phyloP scores from a whole-genome alignment of 1,140 invertebrate genomes.

The Zelostemma sp. region DNA sequence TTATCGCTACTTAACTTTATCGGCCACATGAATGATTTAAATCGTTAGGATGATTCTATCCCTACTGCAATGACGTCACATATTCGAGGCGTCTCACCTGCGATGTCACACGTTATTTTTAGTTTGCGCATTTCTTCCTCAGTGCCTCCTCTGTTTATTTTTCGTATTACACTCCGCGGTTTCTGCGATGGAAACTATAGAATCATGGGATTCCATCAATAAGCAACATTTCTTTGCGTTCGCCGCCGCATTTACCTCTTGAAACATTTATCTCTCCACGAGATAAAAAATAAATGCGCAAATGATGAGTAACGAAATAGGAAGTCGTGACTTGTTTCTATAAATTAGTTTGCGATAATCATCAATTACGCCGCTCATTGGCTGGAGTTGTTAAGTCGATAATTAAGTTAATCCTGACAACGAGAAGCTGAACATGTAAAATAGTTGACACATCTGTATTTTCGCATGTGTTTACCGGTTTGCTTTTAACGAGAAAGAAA shows the following conservation, averaged over 20 bases:
- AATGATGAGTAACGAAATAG: not conserved
- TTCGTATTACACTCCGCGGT: not conserved
- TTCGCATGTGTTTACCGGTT: not conserved
- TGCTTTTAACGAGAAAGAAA: not conserved
- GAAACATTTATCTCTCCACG: not conserved
- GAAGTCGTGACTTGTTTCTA: not conserved
- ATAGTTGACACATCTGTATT: not conserved
- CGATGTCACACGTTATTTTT: constrained; percentile 14
- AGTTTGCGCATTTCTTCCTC: constrained; percentile 4
- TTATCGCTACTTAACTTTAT: not conserved
- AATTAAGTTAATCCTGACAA: not conserved
- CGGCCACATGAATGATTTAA: not conserved
- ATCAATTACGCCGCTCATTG: not conserved
- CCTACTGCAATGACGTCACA: constrained; percentile 12
- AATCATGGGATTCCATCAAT: not conserved
- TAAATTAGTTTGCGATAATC: not conserved
- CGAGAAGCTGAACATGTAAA: not conserved
- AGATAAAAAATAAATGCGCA: not conserved
- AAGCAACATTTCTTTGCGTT: not conserved
- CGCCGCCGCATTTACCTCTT: too few species aligned
- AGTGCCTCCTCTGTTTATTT: not conserved
- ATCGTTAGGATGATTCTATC: constrained; percentile 1
- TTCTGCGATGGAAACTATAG: not conserved
- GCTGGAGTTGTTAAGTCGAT: not conserved
- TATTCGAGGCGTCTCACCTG: constrained; percentile 14